Evolutionary conservation across 2,113 vertebrate species (phyloP).

Genomic region (Anarhynchus alexandrinus): DNA sequence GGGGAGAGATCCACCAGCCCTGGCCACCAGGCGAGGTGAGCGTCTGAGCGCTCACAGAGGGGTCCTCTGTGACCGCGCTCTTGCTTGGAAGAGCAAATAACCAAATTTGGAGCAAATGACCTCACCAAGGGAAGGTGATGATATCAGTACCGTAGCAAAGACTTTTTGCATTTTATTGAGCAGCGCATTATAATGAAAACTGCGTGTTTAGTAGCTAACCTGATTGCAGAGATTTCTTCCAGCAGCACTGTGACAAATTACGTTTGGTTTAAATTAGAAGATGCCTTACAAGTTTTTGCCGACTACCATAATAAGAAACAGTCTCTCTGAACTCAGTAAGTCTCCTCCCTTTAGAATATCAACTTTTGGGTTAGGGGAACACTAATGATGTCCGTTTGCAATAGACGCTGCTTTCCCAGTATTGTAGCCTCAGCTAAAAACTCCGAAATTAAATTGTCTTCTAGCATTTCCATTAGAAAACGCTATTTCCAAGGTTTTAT

Average conservation of each 20-base stretch:
- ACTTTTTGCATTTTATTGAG: neutral
- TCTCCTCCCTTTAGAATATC: neutral
- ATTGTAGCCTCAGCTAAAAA: neutral
- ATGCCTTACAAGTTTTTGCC: neutral
- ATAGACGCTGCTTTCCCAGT: neutral
- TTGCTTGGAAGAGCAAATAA: neutral
- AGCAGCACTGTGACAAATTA: constrained; percentile 1
- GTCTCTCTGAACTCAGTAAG: neutral
- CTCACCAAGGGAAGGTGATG: neutral
- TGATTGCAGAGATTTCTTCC: neutral
- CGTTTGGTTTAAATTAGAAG: neutral
- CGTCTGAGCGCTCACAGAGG: neutral
- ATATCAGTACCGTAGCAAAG: neutral
- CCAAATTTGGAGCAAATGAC: neutral
- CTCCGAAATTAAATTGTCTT: neutral
- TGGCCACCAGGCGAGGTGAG: neutral
- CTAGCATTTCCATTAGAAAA: constrained; percentile 12
- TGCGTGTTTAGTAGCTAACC: neutral
- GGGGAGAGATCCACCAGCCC: neutral
- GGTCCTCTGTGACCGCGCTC: neutral
- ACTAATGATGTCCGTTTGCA: neutral
- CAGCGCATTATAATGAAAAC: neutral
- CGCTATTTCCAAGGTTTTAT: neutral
- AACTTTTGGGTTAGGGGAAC: neutral
- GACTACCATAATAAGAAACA: neutral